These are phyloP conservation scores for Stercorarius parasiticus DNA, from an alignment of 2,113 vertebrate species.

Conservation along the genomic window DNA sequence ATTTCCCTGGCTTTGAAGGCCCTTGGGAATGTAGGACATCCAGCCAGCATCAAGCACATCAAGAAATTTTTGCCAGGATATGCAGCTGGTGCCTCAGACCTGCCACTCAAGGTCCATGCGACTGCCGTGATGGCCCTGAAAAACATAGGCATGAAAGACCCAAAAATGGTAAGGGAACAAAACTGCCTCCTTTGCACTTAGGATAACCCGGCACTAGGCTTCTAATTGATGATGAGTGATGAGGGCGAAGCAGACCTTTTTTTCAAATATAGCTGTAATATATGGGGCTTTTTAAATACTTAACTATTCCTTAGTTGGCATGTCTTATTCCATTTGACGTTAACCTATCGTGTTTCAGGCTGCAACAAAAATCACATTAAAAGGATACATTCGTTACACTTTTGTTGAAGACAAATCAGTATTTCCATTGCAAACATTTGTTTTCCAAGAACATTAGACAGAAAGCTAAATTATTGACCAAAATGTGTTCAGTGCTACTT, in stretches of 20 bases:
- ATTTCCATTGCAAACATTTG: slow-evolving; percentile 15
- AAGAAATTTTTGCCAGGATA: slow-evolving; percentile 67
- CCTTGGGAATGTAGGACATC: slow-evolving; percentile 64
- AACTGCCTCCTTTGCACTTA: not conserved
- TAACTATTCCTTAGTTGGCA: not conserved
- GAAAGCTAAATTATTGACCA: slow-evolving; percentile 38
- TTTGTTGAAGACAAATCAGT: not conserved
- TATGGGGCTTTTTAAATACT: not conserved
- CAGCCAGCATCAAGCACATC: slow-evolving; percentile 63
- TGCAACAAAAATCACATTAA: slow-evolving; percentile 3
- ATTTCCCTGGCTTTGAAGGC: slow-evolving; percentile 64
- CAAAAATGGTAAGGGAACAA: slow-evolving; percentile 57
- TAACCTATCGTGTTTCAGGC: not conserved
- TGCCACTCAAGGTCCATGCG: not conserved
- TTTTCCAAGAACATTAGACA: slow-evolving; percentile 27
- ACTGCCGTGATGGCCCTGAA: slow-evolving; percentile 60
- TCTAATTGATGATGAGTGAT: not conserved
- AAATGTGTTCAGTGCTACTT: slow-evolving; percentile 31
- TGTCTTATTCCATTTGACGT: not conserved
- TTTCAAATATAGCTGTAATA: not conserved
- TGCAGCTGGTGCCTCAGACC: not conserved
- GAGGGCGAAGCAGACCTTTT: not conserved
- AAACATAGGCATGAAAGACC: slow-evolving; percentile 60
- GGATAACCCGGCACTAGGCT: not conserved
- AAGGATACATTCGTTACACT: not conserved